Percentiles rank a stretch among this genome's conserved stretches.
Conservation (phyloP, 2,888 invertebrate genomes). For the Apotomis capreana region DNA sequence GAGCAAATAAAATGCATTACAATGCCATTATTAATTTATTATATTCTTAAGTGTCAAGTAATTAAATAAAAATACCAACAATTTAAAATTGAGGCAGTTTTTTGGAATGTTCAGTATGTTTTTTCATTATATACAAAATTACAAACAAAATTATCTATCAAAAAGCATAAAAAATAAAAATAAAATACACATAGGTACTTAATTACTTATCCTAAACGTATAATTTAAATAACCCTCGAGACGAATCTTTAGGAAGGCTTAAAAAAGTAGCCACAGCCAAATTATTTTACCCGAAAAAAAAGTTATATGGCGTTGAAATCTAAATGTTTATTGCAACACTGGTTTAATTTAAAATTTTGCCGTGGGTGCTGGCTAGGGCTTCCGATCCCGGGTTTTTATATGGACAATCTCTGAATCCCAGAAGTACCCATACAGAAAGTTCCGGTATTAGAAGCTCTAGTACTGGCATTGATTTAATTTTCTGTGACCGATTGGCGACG, state of each 20-base stretch:
- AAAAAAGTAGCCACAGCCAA: constrained; percentile 48
- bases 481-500: neutral
- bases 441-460: no score
- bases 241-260: constrained; percentile 43
- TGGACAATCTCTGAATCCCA: no score
- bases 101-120: constrained; percentile 50
- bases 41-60: neutral
- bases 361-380: no score
- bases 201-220: constrained; percentile 23
- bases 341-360: no score
- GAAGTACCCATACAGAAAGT: no score
- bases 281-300: constrained; percentile 3
- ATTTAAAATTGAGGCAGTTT: constrained; percentile 28
- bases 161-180: constrained; percentile 42
- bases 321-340: neutral
- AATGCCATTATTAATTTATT: neutral
- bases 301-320: neutral
- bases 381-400: no score
- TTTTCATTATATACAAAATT: constrained; percentile 47
- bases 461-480: neutral
- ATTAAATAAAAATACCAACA: constrained; percentile 26
- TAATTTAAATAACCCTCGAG: constrained; percentile 18
- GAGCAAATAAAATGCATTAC: constrained; percentile 44
- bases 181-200: constrained; percentile 25
- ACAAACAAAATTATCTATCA: constrained; percentile 43